A percentile compares a stretch with the other conserved stretches of the same genome.
Conservation (phyloP, 2,888 invertebrate genomes). For the Chrysolina haemoptera region DNA sequence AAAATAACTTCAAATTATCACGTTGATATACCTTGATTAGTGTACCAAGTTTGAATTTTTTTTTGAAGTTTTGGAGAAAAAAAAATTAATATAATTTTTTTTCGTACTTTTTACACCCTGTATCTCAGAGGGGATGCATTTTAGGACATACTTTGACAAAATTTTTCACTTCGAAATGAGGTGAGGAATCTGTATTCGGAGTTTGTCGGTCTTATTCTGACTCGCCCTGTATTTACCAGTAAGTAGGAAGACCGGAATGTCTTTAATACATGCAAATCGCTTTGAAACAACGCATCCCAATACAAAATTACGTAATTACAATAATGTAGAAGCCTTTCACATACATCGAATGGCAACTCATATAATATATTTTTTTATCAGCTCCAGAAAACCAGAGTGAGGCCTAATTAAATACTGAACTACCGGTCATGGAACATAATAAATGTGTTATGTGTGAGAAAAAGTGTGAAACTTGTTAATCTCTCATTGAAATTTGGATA, state of each 20-base stretch:
- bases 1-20: no score
- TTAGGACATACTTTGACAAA: no score
- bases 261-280: neutral
- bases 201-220: no score
- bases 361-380: neutral
- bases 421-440: slow-evolving; percentile 17
- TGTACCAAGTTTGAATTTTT: no score
- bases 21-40: no score
- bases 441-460: slow-evolving; percentile 7
- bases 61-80: no score
- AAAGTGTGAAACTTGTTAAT: slow-evolving; percentile 14
- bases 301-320: neutral
- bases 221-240: no score
- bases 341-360: neutral
- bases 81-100: no score
- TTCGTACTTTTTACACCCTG: no score
- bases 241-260: neutral
- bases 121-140: no score
- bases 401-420: neutral
- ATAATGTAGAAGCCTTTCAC: neutral
- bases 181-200: no score
- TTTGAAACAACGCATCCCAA: neutral
- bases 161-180: no score
- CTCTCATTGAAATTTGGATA: slow-evolving; percentile 25
- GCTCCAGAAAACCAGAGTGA: neutral